Percentiles rank a stretch among this genome's conserved stretches.
These are phyloP conservation scores for Orussus abietinus DNA, from an alignment of 1,140 invertebrate species.

Conservation along the genomic window DNA sequence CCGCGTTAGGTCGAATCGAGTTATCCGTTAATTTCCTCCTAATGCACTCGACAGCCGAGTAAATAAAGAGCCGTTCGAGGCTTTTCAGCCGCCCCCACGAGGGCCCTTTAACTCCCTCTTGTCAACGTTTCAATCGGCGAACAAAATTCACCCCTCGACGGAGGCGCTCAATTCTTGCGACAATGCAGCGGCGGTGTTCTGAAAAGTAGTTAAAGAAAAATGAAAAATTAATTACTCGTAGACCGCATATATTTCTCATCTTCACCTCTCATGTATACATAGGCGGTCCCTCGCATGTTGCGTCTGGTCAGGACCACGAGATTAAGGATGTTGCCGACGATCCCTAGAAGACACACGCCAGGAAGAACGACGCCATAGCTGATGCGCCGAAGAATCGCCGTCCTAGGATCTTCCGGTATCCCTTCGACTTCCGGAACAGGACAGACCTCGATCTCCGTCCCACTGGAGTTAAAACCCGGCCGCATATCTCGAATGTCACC, in stretches of 20 bases:
- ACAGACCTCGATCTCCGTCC: slow-evolving; percentile 27
- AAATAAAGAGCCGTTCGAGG: slow-evolving; percentile 17
- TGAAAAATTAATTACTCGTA: too few species aligned
- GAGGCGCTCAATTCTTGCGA: too few species aligned
- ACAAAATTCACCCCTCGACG: too few species aligned
- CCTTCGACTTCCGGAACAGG: slow-evolving; percentile 29
- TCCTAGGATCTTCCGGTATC: slow-evolving; percentile 57
- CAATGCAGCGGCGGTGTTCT: too few species aligned
- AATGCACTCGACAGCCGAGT: slow-evolving; percentile 24
- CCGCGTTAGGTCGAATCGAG: slow-evolving; percentile 21
- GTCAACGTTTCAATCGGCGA: too few species aligned
- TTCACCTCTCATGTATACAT: slow-evolving; percentile 74
- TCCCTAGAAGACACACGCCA: slow-evolving; percentile 66
- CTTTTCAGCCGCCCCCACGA: background rate
- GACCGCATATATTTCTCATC: too few species aligned
- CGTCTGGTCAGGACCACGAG: slow-evolving; percentile 68
- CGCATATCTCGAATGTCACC: too few species aligned
- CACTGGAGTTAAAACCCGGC: too few species aligned
- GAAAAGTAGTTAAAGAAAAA: too few species aligned
- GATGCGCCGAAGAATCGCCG: slow-evolving; percentile 59
- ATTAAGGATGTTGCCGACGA: slow-evolving; percentile 71
- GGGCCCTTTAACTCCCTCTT: too few species aligned
- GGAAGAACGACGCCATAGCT: slow-evolving; percentile 69
- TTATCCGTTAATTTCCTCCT: slow-evolving; percentile 36
- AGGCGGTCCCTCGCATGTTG: slow-evolving; percentile 73